phyloP scores from a whole-genome alignment of 1,140 invertebrate genomes.

The Ephestia elutella region DNA sequence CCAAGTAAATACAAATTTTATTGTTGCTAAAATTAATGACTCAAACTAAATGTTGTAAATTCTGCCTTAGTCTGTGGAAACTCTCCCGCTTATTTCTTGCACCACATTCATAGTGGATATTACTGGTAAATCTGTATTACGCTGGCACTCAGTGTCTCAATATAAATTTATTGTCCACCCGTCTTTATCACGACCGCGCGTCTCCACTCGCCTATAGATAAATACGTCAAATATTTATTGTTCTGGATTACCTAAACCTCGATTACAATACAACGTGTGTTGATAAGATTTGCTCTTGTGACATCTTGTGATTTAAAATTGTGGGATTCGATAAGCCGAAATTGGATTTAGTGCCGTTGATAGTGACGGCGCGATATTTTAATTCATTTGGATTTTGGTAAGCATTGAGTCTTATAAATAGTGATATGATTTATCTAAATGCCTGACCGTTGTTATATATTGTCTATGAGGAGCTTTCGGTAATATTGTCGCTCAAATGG shows the following conservation, averaged over 20 bases:
- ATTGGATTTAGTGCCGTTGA: background rate
- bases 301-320: background rate
- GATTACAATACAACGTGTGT: background rate
- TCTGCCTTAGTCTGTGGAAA: background rate
- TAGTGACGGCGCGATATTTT: background rate
- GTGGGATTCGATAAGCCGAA: background rate
- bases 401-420: background rate
- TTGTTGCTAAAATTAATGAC: too few species aligned
- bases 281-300: background rate
- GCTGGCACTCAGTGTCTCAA: slow-evolving; percentile 31
- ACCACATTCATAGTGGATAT: slow-evolving; percentile 34
- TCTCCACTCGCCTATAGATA: slow-evolving; percentile 17
- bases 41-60: too few species aligned
- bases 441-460: too few species aligned
- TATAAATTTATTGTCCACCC: slow-evolving; percentile 52
- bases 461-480: too few species aligned
- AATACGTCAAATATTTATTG: background rate
- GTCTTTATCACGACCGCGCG: slow-evolving; percentile 36
- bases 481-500: too few species aligned
- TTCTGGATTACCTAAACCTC: background rate
- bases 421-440: too few species aligned
- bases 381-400: background rate
- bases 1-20: too few species aligned
- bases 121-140: slow-evolving; percentile 44
- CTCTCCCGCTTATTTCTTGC: slow-evolving; percentile 18